phyloP scores from a whole-genome alignment of 2,113 vertebrate species.

The Opisthocomus hoazin region DNA sequence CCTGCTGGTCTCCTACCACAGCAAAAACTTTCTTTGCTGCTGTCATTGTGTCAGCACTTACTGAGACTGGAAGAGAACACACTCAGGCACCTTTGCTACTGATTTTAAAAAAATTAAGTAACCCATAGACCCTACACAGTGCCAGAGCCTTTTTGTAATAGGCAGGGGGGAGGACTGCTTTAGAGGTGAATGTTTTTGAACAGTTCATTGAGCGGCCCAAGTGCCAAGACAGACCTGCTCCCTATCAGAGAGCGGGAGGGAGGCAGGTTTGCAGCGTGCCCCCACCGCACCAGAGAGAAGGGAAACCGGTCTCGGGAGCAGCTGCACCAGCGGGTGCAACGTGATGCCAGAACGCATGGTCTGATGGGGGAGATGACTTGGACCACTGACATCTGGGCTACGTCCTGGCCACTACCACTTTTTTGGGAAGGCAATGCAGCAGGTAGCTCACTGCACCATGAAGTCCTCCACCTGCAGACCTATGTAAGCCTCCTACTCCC shows the following conservation, averaged over 20 bases:
- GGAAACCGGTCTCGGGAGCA: not conserved
- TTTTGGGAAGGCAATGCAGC: not conserved
- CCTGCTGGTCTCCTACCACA: not conserved
- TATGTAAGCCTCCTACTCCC: not conserved
- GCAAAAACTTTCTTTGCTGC: constrained; percentile 4
- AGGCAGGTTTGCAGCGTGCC: not conserved
- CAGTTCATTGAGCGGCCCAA: not conserved
- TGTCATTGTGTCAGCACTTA: not conserved
- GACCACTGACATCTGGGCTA: not conserved
- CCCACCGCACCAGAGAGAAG: not conserved
- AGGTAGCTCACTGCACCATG: not conserved
- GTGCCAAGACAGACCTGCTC: not conserved
- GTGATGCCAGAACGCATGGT: not conserved
- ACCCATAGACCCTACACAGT: not conserved
- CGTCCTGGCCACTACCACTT: accelerated
- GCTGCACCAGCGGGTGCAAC: not conserved
- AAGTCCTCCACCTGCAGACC: not conserved
- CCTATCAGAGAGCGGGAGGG: not conserved
- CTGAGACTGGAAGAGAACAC: not conserved
- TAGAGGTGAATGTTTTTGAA: not conserved
- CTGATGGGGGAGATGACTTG: not conserved
- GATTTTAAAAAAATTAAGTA: not conserved
- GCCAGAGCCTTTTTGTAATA: not conserved
- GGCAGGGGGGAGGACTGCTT: not conserved
- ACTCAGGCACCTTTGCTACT: accelerated